Evolutionary conservation across 2,113 vertebrate species (phyloP), one percentile per base, ranked within the genome.

Genomic region (Calyptommatus sinebrachiatus): DNA sequence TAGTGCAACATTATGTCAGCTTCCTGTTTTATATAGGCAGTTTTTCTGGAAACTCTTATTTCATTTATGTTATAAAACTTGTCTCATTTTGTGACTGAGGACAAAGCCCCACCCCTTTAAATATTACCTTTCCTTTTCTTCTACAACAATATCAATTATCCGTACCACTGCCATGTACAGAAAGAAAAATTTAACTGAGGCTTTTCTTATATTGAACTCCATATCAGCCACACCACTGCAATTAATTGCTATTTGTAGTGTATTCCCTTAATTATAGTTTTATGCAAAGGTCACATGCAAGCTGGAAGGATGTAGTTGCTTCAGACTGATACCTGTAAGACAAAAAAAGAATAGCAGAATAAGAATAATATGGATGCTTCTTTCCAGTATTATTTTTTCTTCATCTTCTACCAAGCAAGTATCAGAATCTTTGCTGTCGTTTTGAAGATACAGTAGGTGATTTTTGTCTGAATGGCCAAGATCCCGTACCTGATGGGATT

Each of bases 121-220:
- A 76, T 20, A 77, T 71, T 53, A 31, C 60, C 60, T 28, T 70
- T 81, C 83, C 61, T 71, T 46, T 68, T 68, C 4, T 22, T 28
- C 7, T 35, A 31, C 20, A 71, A 53, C 60, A 41, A 70, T 71
- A 76, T 74, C 31, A 66, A 65, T 75, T 79, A 82, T n/a, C 73
- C 22, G 72, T 26, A 73, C 77, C 61, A 60, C 46, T 76, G 35
- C 3, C 28, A 76, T 71, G 26, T 66, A 31, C 28, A 71, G 60
- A 61, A 71, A 75, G 61, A 10, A 78, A 70, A 75, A 18, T 18
- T 63, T 84, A 70, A 77, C 70, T 57, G 75, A 41, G 69, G 29
- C 63, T n/a, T 81, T 66, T 53, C 35, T 72, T n/a, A 24, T 76
- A 76, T 45, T 75, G 76, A 67, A 67, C 68, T 76, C 22, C 24